Conservation (phyloP, 2,888 invertebrate genomes). For the Heterodera filipjevi region DNA sequence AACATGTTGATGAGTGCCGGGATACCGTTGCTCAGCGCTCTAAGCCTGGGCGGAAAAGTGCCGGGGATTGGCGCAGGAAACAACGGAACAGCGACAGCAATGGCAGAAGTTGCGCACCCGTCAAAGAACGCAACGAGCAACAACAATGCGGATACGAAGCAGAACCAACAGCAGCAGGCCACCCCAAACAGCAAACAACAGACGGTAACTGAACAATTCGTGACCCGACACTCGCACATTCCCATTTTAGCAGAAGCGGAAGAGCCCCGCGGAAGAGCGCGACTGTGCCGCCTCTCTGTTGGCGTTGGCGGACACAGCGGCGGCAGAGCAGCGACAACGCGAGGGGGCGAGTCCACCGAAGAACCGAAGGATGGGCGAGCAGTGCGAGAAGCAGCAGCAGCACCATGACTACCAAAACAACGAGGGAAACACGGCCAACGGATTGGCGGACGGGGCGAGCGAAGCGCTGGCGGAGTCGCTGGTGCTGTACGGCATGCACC, state of each 20-base stretch:
- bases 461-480: constrained; percentile 20
- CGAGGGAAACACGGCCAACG: background rate
- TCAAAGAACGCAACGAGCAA: background rate
- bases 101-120: background rate
- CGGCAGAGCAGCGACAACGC: constrained; percentile 5
- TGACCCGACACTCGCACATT: too few species aligned
- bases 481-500: constrained; percentile 33
- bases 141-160: background rate
- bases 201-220: background rate
- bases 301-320: background rate
- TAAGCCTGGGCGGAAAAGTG: background rate
- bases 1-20: background rate
- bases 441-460: background rate
- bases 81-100: background rate
- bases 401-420: constrained; percentile 11
- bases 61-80: background rate
- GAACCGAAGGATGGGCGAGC: background rate
- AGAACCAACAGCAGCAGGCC: background rate
- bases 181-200: background rate
- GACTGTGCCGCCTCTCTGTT: background rate
- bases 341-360: constrained; percentile 1
- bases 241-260: constrained; percentile 5
- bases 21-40: background rate
- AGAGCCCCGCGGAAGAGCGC: constrained; percentile 11
- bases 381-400: constrained; percentile 3